Evolutionary conservation across 30 jellyfish, hydroid and myxozoan species (phyloP).

Genomic region (Sanderia malayensis): DNA sequence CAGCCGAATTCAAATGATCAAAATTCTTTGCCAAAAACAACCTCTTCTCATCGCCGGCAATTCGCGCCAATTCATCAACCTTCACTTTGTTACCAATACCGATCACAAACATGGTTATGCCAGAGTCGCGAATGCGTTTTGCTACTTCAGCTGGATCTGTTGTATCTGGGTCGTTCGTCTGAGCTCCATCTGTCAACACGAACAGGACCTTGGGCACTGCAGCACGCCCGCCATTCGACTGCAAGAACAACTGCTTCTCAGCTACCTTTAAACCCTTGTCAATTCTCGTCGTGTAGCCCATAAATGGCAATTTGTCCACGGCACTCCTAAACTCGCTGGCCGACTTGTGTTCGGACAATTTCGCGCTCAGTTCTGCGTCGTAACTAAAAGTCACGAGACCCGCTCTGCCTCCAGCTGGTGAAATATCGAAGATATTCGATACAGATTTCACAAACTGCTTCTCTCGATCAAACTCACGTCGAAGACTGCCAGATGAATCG

Average conservation of each 20-base stretch:
- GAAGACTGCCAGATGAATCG: conserved; percentile 74
- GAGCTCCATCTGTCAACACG: conserved; percentile 86
- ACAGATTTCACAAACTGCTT: conserved; percentile 43
- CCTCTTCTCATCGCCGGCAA: conserved; percentile 55
- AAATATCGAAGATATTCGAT: conserved; percentile 16
- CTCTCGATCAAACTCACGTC: conserved; percentile 31
- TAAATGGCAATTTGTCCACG: conserved; percentile 31
- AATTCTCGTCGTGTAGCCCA: conserved; percentile 64
- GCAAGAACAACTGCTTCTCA: conserved; percentile 45
- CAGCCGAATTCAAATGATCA: conserved; percentile 47
- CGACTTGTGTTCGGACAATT: conserved; percentile 24
- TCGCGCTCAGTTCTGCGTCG: conserved; percentile 44
- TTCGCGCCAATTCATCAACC: conserved; percentile 56
- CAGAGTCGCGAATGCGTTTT: conserved; percentile 55
- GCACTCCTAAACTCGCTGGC: conserved; percentile 14
- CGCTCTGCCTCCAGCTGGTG: conserved; percentile 31
- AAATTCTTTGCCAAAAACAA: conserved; percentile 61
- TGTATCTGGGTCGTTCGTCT: conserved; percentile 75
- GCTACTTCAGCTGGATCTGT: conserved; percentile 79
- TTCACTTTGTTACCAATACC: conserved; percentile 81
- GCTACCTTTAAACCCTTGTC: conserved; percentile 70
- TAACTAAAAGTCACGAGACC: conserved; percentile 62
- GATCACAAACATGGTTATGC: conserved; percentile 45
- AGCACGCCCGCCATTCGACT: conserved; percentile 59
- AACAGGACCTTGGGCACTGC: conserved; percentile 56